Evolutionary conservation across 2,888 invertebrate genomes (phyloP), one percentile per base, ranked within the genome.

Genomic region (Drosophila demipolita): DNA sequence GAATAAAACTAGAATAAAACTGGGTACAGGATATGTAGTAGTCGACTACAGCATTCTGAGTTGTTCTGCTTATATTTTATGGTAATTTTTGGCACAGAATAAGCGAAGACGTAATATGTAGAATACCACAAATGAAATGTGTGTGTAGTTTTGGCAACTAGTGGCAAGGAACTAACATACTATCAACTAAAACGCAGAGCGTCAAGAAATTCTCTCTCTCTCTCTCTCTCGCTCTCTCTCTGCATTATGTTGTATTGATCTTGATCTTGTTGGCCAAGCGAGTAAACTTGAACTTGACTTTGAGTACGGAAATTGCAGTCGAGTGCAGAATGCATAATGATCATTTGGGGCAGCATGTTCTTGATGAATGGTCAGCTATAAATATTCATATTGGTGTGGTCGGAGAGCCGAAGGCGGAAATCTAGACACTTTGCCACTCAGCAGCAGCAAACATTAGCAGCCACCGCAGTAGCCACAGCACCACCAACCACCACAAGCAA

Each of bases 271-370:
- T 36, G 3, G 50, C 50, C 15, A 54, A 36, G 35, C 40, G 53
- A 66, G 52, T 61, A 58, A 75, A 69, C 77, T 83, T 83, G 87
- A 84, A 84, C 84, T 86, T 84, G 83, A 83, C 79, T 79, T 69
- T 79, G 63, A 40, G 59, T 48, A 62, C 75, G 66, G 71, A 75
- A 65, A 69, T 45, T 64, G 71, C 53, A 42, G 57, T 73, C 49
- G 59, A 60, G 49, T 75, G 76, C 62, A 72, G 52, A 62, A 62
- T 71, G 72, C 64, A 50, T 59, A 63, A 32, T 58, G 59, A 75
- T 62, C 15, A 40, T 64, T 29, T 45, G 45, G 40, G 29, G 29
- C 50, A 12, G 59, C 61, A 52, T 49, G 48, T 29, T 70, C 49
- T 38, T 26, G 26, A 2, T 6, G 49, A 54, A 17, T 7, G 40